These are phyloP conservation scores for Therioaphis trifolii DNA, from an alignment of 2,888 invertebrate species.

Conservation along the genomic window DNA sequence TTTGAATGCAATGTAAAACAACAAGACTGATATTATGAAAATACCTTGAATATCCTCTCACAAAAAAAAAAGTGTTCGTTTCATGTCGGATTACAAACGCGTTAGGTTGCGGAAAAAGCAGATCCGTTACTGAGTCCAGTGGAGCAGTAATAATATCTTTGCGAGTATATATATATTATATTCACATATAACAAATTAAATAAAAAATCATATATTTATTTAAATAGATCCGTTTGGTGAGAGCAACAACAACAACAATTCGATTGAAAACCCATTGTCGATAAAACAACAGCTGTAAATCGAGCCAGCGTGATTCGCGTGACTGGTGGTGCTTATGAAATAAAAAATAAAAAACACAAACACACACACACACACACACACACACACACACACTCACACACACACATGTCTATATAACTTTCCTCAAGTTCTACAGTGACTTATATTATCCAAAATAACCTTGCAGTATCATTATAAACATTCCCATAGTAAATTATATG, in stretches of 20 bases:
- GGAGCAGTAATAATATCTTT: conserved; percentile 4
- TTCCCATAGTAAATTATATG: no score
- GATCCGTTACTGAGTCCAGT: not conserved
- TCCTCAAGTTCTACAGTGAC: no score
- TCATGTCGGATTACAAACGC: not conserved
- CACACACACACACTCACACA: not conserved
- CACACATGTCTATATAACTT: no score
- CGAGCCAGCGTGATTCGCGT: not conserved
- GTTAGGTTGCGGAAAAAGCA: not conserved
- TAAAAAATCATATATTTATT: not conserved
- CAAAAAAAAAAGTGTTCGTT: not conserved
- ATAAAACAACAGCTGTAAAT: not conserved
- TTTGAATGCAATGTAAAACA: no score
- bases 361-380: not conserved
- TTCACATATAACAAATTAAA: not conserved
- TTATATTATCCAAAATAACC: no score
- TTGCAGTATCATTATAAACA: no score
- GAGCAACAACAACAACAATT: not conserved
- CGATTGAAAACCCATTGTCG: conserved; percentile 4
- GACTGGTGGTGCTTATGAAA: not conserved
- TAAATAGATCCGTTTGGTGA: not conserved
- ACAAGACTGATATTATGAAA: no score
- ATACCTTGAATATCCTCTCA: no score
- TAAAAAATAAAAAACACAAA: not conserved
- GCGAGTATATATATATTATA: no score